Conservation (phyloP, 2,113 vertebrate species). For the Anhinga rufa region DNA sequence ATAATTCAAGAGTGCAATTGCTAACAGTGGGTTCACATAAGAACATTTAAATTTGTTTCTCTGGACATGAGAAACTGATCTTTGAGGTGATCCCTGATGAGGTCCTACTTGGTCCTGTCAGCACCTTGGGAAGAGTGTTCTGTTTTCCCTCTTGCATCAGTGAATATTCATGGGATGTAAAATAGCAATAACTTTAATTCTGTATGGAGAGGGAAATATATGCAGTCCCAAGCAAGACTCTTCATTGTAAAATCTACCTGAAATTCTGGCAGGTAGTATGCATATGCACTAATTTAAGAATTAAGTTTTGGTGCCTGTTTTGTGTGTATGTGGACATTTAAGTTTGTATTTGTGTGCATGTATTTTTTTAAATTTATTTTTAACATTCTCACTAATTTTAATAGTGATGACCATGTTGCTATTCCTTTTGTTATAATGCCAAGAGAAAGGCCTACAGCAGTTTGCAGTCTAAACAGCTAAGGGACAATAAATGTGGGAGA, state of each 20-base stretch:
- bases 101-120: not conserved
- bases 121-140: conserved; percentile 8
- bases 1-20: conserved; percentile 26
- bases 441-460: not conserved
- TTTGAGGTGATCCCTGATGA: conserved; percentile 52
- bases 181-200: conserved; percentile 55
- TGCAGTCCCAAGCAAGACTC: not conserved
- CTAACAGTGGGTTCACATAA: not conserved
- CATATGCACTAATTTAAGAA: not conserved
- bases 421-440: not conserved
- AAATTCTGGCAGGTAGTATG: not conserved
- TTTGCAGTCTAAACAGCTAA: not conserved
- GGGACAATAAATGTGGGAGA: not conserved
- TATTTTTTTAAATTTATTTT: not conserved
- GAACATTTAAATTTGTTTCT: conserved; percentile 40
- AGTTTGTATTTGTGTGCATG: not conserved
- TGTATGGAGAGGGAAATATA: conserved; percentile 15
- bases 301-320: not conserved
- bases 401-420: not conserved
- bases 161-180: conserved; percentile 50
- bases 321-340: too few relatives aligned
- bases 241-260: conserved; percentile 5
- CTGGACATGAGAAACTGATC: conserved; percentile 26
- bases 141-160: not conserved
- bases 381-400: not conserved